Conservation (phyloP, 2,113 vertebrate genomes). For the Melanostigma gelatinosum region DNA sequence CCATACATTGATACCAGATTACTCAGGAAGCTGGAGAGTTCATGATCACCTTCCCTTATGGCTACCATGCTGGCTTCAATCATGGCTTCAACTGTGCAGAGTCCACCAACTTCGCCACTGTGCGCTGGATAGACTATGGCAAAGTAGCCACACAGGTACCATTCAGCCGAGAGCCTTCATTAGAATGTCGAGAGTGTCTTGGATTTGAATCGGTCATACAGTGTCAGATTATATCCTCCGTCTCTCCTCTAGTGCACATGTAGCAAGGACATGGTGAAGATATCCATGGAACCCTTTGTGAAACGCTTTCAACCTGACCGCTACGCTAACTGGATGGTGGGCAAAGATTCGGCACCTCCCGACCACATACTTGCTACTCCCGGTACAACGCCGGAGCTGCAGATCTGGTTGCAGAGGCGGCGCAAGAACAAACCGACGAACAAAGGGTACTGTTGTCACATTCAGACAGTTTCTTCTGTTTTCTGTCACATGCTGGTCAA, state of each 20-base stretch:
- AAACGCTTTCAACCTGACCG: slow-evolving; percentile 96
- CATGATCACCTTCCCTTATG: slow-evolving; percentile 98
- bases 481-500: not conserved
- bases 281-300: slow-evolving; percentile 98
- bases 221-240: not conserved
- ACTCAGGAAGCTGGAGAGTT: slow-evolving; percentile 98
- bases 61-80: slow-evolving; percentile 98
- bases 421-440: slow-evolving; percentile 79
- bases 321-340: slow-evolving; percentile 93
- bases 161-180: not conserved
- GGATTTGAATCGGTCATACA: not conserved
- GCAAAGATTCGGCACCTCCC: slow-evolving; percentile 90
- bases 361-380: slow-evolving; percentile 94
- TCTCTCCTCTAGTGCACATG: slow-evolving; percentile 89
- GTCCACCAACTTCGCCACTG: slow-evolving; percentile 96
- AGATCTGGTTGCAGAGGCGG: slow-evolving; percentile 88
- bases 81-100: slow-evolving; percentile 99
- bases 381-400: slow-evolving; percentile 90
- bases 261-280: slow-evolving; percentile 97
- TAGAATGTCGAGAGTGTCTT: not conserved
- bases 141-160: slow-evolving; percentile 90
- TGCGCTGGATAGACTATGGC: slow-evolving; percentile 98
- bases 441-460: slow-evolving; percentile 79
- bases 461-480: not conserved
- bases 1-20: slow-evolving; percentile 81